phyloP scores from a whole-genome alignment of 2,113 vertebrate genomes.

The Podiceps cristatus region DNA sequence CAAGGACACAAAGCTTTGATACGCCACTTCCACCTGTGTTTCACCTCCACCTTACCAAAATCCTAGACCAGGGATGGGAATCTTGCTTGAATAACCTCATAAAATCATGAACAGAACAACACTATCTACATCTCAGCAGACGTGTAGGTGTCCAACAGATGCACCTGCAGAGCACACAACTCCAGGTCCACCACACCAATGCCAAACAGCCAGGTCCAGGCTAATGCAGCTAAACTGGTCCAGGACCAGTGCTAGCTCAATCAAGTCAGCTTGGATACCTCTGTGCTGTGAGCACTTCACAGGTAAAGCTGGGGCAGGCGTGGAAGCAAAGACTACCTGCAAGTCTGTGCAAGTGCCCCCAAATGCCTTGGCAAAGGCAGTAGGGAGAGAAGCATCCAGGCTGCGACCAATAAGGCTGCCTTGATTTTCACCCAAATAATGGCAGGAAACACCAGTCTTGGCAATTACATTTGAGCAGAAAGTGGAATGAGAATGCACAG shows the following conservation, averaged over 20 bases:
- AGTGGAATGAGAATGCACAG: background rate
- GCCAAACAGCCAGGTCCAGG: background rate
- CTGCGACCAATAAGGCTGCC: background rate
- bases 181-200: background rate
- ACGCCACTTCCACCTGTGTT: background rate
- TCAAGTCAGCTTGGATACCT: background rate
- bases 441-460: background rate
- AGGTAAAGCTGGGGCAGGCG: fast-evolving
- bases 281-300: background rate
- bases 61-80: background rate
- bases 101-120: background rate
- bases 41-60: background rate
- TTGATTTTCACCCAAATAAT: background rate
- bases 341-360: background rate
- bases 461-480: background rate
- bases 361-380: background rate
- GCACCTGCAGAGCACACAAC: background rate
- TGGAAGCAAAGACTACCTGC: background rate
- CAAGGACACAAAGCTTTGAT: background rate
- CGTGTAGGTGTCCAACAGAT: fast-evolving
- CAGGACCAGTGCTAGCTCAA: fast-evolving
- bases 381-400: background rate
- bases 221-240: background rate
- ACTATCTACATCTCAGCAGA: background rate
- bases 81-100: background rate